These are phyloP conservation scores for Cydia pomonella DNA, from an alignment of 1,140 invertebrate genomes.

Conservation along the genomic window DNA sequence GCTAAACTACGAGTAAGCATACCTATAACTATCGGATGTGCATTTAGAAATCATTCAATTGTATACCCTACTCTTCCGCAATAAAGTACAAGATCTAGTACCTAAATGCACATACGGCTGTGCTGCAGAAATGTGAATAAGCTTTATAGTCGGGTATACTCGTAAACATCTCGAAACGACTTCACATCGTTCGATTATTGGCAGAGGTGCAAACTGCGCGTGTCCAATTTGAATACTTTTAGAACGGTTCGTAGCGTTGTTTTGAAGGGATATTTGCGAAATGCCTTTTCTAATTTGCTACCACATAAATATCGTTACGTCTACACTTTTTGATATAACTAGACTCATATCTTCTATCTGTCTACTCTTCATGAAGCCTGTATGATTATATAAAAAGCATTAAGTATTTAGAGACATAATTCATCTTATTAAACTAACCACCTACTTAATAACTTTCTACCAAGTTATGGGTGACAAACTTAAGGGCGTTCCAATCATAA, in stretches of 20 bases:
- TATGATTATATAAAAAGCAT: too few species aligned
- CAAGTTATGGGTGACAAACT: too few species aligned
- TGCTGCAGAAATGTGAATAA: background rate
- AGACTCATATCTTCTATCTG: too few species aligned
- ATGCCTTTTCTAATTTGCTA: background rate
- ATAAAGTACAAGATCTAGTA: background rate
- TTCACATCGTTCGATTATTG: background rate
- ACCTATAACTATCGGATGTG: background rate
- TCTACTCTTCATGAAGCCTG: too few species aligned
- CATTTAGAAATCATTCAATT: background rate
- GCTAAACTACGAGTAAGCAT: background rate
- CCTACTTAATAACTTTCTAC: too few species aligned
- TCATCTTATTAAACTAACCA: too few species aligned
- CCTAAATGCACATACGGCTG: background rate
- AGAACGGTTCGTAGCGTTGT: background rate
- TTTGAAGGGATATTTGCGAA: background rate
- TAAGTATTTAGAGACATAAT: too few species aligned
- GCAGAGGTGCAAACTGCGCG: constrained; percentile 1
- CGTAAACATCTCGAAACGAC: constrained; percentile 9
- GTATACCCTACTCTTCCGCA: background rate
- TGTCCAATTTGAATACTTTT: constrained; percentile 20
- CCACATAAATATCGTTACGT: too few species aligned
- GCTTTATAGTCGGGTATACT: background rate
- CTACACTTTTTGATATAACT: too few species aligned
- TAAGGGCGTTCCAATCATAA: too few species aligned